Percentiles rank a stretch among this genome's conserved stretches.
Evolutionary conservation across 2,113 vertebrate species (phyloP).

Genomic region (Macaca mulatta): DNA sequence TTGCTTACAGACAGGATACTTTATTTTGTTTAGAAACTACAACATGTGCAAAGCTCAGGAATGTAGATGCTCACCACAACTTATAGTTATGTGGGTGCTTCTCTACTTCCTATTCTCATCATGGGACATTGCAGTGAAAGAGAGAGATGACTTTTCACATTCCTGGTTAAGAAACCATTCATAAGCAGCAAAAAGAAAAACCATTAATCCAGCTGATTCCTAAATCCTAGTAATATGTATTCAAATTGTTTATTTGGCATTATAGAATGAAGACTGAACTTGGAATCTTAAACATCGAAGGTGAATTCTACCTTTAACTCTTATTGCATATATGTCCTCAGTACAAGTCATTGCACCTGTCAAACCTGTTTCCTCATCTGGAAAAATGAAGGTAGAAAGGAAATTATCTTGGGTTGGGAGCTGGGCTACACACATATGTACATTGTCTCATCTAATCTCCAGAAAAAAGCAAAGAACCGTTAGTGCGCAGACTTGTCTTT

Average conservation of each 20-base stretch:
- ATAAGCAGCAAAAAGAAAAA: neutral
- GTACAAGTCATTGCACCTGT: neutral
- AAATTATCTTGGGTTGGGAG: neutral
- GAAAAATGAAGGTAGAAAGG: slow-evolving; percentile 4
- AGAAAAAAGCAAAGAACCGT: neutral
- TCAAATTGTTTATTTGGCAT: neutral
- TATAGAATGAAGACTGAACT: neutral
- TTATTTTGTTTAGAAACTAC: neutral
- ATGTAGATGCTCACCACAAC: neutral
- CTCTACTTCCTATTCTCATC: neutral
- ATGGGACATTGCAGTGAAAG: neutral
- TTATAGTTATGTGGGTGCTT: neutral
- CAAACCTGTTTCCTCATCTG: neutral
- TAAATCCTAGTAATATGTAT: neutral
- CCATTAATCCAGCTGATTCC: neutral
- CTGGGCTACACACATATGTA: neutral
- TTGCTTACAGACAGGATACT: neutral
- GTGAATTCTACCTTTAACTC: neutral
- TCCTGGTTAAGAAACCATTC: neutral
- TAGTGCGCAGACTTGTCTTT: neutral
- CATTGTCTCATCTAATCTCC: neutral
- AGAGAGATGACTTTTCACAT: neutral
- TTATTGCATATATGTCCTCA: neutral
- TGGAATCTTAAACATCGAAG: neutral
- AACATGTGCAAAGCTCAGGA: neutral